A percentile compares a stretch with the other conserved stretches of the same genome.
Conservation (phyloP, 1,140 invertebrate species). For the Drosophila biarmipes region DNA sequence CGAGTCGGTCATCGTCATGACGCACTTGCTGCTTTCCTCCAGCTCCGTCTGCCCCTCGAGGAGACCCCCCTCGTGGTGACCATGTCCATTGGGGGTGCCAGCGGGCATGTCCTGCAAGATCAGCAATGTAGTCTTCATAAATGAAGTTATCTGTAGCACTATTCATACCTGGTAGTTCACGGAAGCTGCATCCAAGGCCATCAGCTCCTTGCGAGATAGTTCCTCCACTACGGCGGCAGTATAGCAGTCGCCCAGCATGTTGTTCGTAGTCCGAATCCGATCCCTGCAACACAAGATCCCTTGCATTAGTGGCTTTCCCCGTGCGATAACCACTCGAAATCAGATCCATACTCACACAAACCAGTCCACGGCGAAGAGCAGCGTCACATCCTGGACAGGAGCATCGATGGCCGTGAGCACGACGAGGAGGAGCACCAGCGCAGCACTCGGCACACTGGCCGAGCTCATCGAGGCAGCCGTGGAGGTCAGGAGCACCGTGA, state of each 20-base stretch:
- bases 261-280: slow-evolving; percentile 94
- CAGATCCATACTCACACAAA: slow-evolving; percentile 90
- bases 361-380: slow-evolving; percentile 96
- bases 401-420: slow-evolving; percentile 94
- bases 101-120: slow-evolving; percentile 64
- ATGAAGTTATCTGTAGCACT: not conserved
- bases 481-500: slow-evolving; percentile 94
- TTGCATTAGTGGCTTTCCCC: accelerated
- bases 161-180: slow-evolving; percentile 86
- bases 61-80: slow-evolving; percentile 29
- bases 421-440: slow-evolving; percentile 93
- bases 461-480: slow-evolving; percentile 96
- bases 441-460: slow-evolving; percentile 96
- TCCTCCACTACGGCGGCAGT: slow-evolving; percentile 94
- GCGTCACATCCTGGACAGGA: slow-evolving; percentile 91
- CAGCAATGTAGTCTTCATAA: not conserved
- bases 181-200: slow-evolving; percentile 89
- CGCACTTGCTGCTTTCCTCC: slow-evolving; percentile 60
- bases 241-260: slow-evolving; percentile 95
- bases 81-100: slow-evolving; percentile 74
- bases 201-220: slow-evolving; percentile 92
- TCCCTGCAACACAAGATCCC: slow-evolving; percentile 86
- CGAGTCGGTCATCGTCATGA: slow-evolving; percentile 63
- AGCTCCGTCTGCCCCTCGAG: slow-evolving; percentile 79
- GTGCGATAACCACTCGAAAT: too few species aligned